Evolutionary conservation across 2,888 invertebrate species (phyloP), one percentile per base, ranked within the genome.

Genomic region (Amphimallon solstitiale): DNA sequence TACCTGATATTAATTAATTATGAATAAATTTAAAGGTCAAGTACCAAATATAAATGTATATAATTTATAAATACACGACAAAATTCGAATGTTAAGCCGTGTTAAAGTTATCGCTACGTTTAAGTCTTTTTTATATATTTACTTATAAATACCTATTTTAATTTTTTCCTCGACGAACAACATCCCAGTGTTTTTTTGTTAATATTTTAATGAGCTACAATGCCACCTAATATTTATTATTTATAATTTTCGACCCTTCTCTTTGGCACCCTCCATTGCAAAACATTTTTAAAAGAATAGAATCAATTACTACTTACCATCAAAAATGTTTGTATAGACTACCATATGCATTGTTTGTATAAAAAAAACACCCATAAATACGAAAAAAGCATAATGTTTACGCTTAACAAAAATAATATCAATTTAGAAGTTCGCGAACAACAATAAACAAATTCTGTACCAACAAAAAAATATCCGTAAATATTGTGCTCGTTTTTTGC

Each of bases 31-130:
- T 43, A 71, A 72, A 71, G 71, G 71, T 71, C 71, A 70, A 74
- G 75, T 77, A 77, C 76, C 76, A 78, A 77, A 76, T 74, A 75
- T 68, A 70, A 70, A 68, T 77, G 75, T 76, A 77, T 68, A 77
- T 76, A 76, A 63, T 72, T 70, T 70, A 67, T 59, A 71, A 67
- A 70, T 67, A 59, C 37, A 65, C 17, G 37, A 65, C 21, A 29
- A 38, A 56, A 65, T 65, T 74, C 71, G 73, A 72, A 72, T 37
- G 12, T 71, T 69, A 70, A 74, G 68, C 70, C 70, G 68, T 71
- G 64, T 70, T 71, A 67, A 63, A 67, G 65, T 68, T 64, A 12
- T 23, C n/a, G 19, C 10, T 45, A 45, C n/a, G n/a, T 45, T 45
- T 45, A 17, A 45, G 19, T 2, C 3, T 14, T 14, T 14, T 43